A percentile compares a stretch with the other conserved stretches of the same genome.
phyloP scores from a whole-genome alignment of 2,888 invertebrate species.

The Agrochola circellaris region DNA sequence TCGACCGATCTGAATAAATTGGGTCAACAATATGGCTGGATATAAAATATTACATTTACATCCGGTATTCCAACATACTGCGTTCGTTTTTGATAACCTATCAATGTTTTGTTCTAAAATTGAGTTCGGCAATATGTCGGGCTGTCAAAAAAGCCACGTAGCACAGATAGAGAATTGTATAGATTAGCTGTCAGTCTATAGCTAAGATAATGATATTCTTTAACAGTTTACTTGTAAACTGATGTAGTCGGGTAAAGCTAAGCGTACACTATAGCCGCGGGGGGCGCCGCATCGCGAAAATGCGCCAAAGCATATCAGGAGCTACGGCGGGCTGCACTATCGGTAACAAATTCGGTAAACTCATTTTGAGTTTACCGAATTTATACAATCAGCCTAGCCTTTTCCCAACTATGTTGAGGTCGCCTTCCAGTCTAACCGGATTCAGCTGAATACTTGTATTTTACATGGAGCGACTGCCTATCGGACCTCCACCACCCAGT shows the following conservation, averaged over 20 bases:
- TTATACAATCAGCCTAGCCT: no score
- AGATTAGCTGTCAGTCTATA: not conserved
- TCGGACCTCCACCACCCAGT: no score
- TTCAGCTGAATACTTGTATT: no score
- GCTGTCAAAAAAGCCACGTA: not conserved
- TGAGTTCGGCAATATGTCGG: not conserved
- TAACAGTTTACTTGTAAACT: not conserved
- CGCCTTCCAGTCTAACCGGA: no score
- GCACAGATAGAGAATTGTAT: not conserved
- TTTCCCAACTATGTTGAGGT: no score
- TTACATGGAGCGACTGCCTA: no score
- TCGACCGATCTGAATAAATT: constrained; percentile 38
- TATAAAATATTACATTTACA: constrained; percentile 14
- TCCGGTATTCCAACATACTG: constrained; percentile 28
- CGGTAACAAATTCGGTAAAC: no score
- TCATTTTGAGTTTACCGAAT: no score
- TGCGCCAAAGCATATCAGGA: no score
- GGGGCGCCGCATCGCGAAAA: no score
- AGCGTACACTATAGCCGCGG: no score
- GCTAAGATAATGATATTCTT: not conserved
- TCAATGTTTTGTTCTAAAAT: constrained; percentile 26
- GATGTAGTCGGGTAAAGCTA: not conserved
- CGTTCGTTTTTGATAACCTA: constrained; percentile 14
- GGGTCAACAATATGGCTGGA: constrained; percentile 29
- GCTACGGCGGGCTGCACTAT: no score